Percentiles rank a stretch among this genome's conserved stretches.
Evolutionary conservation across 1,140 invertebrate species (phyloP).

Genomic region (Brachionus calyciflorus): DNA sequence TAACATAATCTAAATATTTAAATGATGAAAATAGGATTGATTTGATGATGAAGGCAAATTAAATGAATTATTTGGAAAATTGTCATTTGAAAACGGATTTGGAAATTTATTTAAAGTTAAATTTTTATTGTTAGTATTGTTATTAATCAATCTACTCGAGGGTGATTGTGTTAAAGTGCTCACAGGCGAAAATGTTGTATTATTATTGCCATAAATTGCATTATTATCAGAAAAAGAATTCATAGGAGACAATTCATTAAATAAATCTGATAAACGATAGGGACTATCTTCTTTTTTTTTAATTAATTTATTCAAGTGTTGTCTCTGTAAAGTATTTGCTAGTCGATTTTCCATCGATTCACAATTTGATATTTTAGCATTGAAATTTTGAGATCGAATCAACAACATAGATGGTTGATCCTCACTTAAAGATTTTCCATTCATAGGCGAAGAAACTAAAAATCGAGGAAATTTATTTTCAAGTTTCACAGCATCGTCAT

Average conservation of each 20-base stretch:
- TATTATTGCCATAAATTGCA: not conserved
- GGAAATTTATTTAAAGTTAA: not conserved
- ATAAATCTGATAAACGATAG: slow-evolving; percentile 19
- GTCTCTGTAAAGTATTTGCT: not conserved
- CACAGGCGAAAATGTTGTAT: not conserved
- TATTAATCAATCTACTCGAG: not conserved
- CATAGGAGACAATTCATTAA: slow-evolving; percentile 22
- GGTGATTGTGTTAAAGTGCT: slow-evolving; percentile 17
- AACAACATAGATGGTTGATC: slow-evolving; percentile 13
- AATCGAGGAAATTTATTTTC: not conserved
- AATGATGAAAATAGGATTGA: too few species aligned
- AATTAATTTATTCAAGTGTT: not conserved
- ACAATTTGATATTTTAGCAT: slow-evolving; percentile 35
- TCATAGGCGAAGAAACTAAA: slow-evolving; percentile 12
- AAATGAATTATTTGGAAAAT: too few species aligned
- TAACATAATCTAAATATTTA: too few species aligned
- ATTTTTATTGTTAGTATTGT: not conserved
- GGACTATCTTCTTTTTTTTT: slow-evolving; percentile 3
- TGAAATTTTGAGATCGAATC: slow-evolving; percentile 30
- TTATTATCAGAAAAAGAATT: not conserved
- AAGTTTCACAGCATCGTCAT: not conserved
- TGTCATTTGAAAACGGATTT: not conserved
- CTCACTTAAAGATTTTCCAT: not conserved
- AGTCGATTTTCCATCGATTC: not conserved
- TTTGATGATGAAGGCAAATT: too few species aligned